Evolutionary conservation across 2,113 vertebrate species (phyloP).

Genomic region (Fregetta grallaria): DNA sequence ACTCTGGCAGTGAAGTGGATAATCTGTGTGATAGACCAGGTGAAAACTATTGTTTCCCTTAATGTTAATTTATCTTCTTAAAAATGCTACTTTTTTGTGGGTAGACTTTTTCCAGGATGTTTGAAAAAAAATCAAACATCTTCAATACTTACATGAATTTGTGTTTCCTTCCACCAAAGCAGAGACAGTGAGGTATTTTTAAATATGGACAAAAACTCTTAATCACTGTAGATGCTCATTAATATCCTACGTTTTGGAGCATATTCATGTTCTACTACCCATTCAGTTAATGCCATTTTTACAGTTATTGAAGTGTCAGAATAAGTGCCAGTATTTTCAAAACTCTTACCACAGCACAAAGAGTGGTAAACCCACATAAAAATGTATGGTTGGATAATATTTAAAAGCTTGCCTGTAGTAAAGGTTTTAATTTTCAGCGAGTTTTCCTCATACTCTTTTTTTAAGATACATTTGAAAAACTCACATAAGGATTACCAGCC

Average conservation of each 20-base stretch:
- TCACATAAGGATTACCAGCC: too few relatives aligned
- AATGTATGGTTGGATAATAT: not conserved
- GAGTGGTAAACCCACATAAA: not conserved
- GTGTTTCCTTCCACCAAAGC: not conserved
- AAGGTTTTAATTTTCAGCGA: not conserved
- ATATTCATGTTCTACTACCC: not conserved
- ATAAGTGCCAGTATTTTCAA: not conserved
- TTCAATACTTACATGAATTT: not conserved
- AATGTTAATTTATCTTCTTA: not conserved
- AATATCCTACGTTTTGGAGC: not conserved
- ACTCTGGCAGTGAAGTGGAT: not conserved
- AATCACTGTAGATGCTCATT: not conserved
- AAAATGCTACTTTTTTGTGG: not conserved
- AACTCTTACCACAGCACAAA: not conserved
- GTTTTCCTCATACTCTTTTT: not conserved
- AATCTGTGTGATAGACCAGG: not conserved
- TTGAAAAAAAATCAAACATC: not conserved
- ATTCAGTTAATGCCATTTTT: not conserved
- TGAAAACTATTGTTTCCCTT: not conserved
- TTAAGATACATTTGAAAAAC: too few relatives aligned
- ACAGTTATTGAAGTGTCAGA: not conserved
- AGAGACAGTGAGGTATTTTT: not conserved
- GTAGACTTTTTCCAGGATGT: not conserved
- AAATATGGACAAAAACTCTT: not conserved
- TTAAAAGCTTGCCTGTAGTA: not conserved